Conservation (phyloP, 2,797 vertebrate genomes). For the Malurus splendens region DNA sequence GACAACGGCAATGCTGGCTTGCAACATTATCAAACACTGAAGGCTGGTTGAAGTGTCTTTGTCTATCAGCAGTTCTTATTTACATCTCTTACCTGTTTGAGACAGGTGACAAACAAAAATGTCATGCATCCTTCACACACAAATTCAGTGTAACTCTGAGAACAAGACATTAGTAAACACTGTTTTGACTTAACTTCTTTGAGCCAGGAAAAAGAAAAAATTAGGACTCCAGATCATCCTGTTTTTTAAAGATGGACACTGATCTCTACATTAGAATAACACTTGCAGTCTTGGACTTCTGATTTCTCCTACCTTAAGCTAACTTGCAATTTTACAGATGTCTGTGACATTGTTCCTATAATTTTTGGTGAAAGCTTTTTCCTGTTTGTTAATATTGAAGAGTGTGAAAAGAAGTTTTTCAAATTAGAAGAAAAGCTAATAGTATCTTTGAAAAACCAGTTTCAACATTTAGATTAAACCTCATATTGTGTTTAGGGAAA, state of each 20-base stretch:
- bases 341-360: neutral
- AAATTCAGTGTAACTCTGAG: neutral
- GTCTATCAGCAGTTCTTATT: neutral
- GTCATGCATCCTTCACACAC: neutral
- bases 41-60: neutral
- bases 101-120: neutral
- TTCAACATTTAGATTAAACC: neutral
- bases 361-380: neutral
- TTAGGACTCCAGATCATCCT: neutral
- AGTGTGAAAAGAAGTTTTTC: neutral
- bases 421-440: neutral
- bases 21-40: fast-evolving
- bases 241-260: neutral
- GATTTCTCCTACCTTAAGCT: neutral
- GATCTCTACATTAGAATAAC: neutral
- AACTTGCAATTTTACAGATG: neutral
- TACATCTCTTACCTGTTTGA: neutral
- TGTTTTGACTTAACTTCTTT: neutral
- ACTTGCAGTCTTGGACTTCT: neutral
- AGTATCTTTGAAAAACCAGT: neutral
- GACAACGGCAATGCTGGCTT: neutral
- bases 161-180: neutral
- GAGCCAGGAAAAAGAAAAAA: neutral
- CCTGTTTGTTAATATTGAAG: neutral
- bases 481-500: neutral